These are phyloP conservation scores for Bedellia somnulentella DNA, from an alignment of 2,888 invertebrate species.

Conservation along the genomic window DNA sequence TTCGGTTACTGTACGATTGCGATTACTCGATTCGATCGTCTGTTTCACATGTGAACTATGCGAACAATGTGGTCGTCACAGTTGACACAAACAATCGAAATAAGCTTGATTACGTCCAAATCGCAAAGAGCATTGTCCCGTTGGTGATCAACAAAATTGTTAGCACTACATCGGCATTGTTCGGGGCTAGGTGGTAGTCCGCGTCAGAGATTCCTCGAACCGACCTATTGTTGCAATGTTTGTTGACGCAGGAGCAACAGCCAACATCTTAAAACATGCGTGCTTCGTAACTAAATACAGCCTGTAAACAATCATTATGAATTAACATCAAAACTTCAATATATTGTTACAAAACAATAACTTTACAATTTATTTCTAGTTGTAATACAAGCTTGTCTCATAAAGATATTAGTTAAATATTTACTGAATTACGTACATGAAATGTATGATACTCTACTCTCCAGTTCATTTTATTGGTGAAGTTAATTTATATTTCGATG, in stretches of 20 bases:
- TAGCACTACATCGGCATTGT: constrained; percentile 37
- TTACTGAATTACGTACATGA: no score
- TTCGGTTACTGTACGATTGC: no score
- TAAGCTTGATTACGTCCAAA: constrained; percentile 29
- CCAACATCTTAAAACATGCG: constrained; percentile 22
- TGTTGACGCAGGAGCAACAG: constrained; percentile 35
- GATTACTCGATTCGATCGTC: no score
- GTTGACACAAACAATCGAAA: constrained; percentile 18
- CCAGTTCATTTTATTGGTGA: no score
- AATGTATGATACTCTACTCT: no score
- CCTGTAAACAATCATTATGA: not conserved
- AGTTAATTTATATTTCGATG: no score
- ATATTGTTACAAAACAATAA: no score
- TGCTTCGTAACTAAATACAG: constrained; percentile 14
- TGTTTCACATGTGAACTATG: constrained; percentile 10
- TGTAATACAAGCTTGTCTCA: no score
- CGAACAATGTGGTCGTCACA: constrained; percentile 17
- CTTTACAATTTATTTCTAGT: no score
- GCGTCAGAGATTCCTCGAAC: constrained; percentile 47
- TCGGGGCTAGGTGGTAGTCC: constrained; percentile 17
- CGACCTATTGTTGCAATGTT: constrained; percentile 50
- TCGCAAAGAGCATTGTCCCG: constrained; percentile 27
- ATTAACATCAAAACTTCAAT: no score
- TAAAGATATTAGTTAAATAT: no score
- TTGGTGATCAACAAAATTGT: constrained; percentile 50